Evolutionary conservation across 2,113 vertebrate species (phyloP).

Genomic region (Trochalopteron elliotii): DNA sequence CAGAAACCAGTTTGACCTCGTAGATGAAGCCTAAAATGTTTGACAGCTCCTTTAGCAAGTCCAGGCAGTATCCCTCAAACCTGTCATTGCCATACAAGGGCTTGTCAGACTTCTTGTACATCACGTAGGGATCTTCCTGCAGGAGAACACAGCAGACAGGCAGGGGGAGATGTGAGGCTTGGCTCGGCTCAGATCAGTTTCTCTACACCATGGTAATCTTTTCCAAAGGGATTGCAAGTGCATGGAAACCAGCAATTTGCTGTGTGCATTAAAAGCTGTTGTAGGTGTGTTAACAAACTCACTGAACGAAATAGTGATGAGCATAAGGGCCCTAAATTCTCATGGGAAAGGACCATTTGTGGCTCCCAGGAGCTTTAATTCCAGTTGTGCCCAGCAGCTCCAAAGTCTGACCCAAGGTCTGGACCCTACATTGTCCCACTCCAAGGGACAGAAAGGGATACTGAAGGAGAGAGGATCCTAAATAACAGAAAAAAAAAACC

Average conservation of each 20-base stretch:
- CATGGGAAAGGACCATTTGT: background rate
- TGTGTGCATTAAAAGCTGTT: background rate
- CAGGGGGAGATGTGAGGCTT: background rate
- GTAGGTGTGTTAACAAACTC: background rate
- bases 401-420: background rate
- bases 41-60: conserved; percentile 94
- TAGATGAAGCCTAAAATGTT: conserved; percentile 96
- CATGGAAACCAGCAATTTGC: background rate
- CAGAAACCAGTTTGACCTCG: conserved; percentile 92
- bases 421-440: background rate
- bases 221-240: background rate
- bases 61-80: conserved; percentile 97
- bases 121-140: conserved; percentile 97
- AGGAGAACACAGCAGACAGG: background rate
- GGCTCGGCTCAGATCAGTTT: background rate
- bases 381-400: background rate
- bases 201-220: background rate
- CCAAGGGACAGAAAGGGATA: background rate
- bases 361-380: background rate
- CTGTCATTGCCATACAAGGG: conserved; percentile 95
- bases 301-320: background rate
- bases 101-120: conserved; percentile 98
- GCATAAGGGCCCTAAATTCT: background rate
- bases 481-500: background rate
- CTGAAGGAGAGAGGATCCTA: background rate